Evolutionary conservation across 2,113 vertebrate genomes (phyloP), one percentile per base, ranked within the genome.

Genomic region (Bos indicus): DNA sequence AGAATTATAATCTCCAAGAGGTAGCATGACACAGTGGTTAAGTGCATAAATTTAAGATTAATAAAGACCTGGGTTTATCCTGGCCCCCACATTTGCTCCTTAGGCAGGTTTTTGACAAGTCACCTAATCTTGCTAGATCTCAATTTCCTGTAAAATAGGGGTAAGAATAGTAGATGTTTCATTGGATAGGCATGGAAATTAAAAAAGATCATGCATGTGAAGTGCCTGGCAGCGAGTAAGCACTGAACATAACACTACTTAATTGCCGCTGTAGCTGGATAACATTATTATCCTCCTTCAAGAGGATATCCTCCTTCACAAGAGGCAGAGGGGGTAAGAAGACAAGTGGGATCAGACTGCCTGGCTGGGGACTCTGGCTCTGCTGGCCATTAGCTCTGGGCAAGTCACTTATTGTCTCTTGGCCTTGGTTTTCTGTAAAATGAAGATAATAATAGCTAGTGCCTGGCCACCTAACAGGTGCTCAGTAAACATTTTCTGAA

Each of bases 381-480:
- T 52, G 52, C 30, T 57, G 67, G 36, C 62, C 57, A 51, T 64
- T 46, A 80, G 25, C 64, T 92, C 6, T 57, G 48, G 51, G 7
- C 2, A 11, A 67, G 30, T 77, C 26, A 59, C 9, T 94, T 26
- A 54, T 43, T 83, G 26, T 78, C n/a, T 88, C 30, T 77, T 54
- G 48, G 57, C 14, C 26, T 77, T 90, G 4, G 1, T 71, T 96
- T 98, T 97, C 92, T 94, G 4, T 85, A 91, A 96, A 92, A 48
- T 52, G 46, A 97, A 90, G 33, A 60, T 43, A 95, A 48, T 62
- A 88, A 81, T 59, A 67, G 6, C 40, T 93, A 88, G 36, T 46
- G 1, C 36, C 81, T 91, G 64, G 17, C 36, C 48, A 89, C 54
- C 1, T 9, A 87, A 40, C n/a, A 78, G 40, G n/a, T 80, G 5